These are phyloP conservation scores for Lepidurus arcticus DNA, from an alignment of 1,140 invertebrate genomes.

Conservation along the genomic window DNA sequence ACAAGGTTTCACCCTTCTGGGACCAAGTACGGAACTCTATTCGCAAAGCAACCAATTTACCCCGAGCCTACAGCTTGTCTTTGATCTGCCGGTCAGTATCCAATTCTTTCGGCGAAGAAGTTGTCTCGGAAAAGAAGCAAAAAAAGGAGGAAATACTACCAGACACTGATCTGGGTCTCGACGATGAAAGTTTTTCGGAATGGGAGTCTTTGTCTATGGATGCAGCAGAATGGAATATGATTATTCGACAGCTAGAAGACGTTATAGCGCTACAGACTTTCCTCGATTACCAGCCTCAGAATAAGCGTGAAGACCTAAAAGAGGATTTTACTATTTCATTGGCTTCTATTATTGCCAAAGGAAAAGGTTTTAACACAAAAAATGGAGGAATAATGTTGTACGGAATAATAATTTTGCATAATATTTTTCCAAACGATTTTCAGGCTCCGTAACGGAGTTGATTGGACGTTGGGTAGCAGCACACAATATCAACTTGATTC, in stretches of 20 bases:
- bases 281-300: slow-evolving; percentile 50
- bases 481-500: slow-evolving; percentile 58
- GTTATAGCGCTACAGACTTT: slow-evolving; percentile 62
- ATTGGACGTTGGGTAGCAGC: slow-evolving; percentile 72
- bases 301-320: slow-evolving; percentile 51
- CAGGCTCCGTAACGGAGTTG: slow-evolving; percentile 69
- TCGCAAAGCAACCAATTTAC: slow-evolving; percentile 60
- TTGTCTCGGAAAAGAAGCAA: slow-evolving; percentile 49
- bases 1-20: slow-evolving; percentile 61
- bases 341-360: slow-evolving; percentile 64
- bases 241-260: slow-evolving; percentile 84
- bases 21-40: slow-evolving; percentile 60
- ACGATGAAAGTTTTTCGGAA: slow-evolving; percentile 44
- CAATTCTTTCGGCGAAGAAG: slow-evolving; percentile 45
- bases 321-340: slow-evolving; percentile 62
- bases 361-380: slow-evolving; percentile 55
- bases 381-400: slow-evolving; percentile 14
- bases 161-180: slow-evolving; percentile 37
- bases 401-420: background rate
- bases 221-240: slow-evolving; percentile 72
- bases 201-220: slow-evolving; percentile 83
- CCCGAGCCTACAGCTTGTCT: slow-evolving; percentile 64
- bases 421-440: slow-evolving; percentile 31
- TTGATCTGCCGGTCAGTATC: slow-evolving; percentile 69
- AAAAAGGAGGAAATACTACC: slow-evolving; percentile 39